A percentile compares a stretch with the other conserved stretches of the same genome.
These are phyloP conservation scores for Clitarchus hookeri DNA, from an alignment of 2,888 invertebrate genomes.

Conservation along the genomic window DNA sequence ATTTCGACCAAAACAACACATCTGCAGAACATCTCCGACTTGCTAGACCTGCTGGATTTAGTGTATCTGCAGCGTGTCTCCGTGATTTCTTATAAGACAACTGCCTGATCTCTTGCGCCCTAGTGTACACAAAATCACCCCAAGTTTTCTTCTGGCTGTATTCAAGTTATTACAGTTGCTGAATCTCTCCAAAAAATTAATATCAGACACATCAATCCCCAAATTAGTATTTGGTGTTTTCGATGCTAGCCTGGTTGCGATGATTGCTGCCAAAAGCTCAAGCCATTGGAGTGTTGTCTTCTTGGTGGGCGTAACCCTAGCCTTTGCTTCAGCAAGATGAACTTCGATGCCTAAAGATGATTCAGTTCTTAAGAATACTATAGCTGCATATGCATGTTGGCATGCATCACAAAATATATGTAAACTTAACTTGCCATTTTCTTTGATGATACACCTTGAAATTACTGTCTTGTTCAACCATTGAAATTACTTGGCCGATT, in stretches of 20 bases:
- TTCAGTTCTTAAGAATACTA: neutral
- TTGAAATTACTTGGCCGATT: neutral
- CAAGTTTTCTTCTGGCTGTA: conserved; percentile 39
- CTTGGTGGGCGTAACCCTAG: conserved; percentile 41
- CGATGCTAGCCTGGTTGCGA: conserved; percentile 38
- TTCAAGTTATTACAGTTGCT: conserved; percentile 42
- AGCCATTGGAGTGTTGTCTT: conserved; percentile 39
- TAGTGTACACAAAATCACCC: conserved; percentile 43
- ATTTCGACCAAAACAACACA: no score
- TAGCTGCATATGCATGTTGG: neutral
- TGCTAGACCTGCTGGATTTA: conserved; percentile 45
- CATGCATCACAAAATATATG: neutral
- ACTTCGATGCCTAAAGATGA: neutral
- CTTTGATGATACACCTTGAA: neutral
- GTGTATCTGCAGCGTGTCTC: conserved; percentile 42
- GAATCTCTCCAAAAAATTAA: conserved; percentile 43
- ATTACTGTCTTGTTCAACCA: neutral
- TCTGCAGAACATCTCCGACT: conserved; percentile 39
- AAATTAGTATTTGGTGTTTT: neutral
- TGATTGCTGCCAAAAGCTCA: conserved; percentile 42
- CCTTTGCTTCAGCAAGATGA: conserved; percentile 37
- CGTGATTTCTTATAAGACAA: conserved; percentile 32
- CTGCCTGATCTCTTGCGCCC: conserved; percentile 38
- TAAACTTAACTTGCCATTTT: neutral
- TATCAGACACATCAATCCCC: conserved; percentile 21